A percentile compares a stretch with the other conserved stretches of the same genome.
Evolutionary conservation across 2,797 vertebrate species (phyloP).

Genomic region (Leptoclinus maculatus): DNA sequence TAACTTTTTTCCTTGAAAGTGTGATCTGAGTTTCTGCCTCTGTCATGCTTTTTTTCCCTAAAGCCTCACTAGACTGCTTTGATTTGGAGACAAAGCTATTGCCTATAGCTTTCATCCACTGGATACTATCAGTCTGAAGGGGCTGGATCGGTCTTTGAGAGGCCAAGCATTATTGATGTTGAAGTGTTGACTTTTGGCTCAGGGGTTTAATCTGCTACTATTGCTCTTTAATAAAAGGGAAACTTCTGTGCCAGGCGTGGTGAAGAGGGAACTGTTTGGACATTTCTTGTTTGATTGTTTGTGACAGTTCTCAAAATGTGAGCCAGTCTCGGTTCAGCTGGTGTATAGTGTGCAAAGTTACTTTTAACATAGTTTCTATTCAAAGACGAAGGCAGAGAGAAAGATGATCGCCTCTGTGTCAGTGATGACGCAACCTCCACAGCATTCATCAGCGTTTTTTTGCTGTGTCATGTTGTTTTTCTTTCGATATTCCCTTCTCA

Average conservation of each 20-base stretch:
- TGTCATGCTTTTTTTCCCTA: constrained; percentile 16
- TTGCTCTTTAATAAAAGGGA: constrained; percentile 12
- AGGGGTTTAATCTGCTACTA: not conserved
- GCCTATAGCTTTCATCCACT: constrained; percentile 18
- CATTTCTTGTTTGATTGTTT: constrained; percentile 25
- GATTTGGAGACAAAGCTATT: constrained; percentile 19
- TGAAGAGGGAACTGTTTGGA: constrained; percentile 1
- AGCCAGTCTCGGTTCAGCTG: constrained; percentile 2
- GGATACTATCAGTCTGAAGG: constrained; percentile 3
- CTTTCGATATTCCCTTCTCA: not conserved
- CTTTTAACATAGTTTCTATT: constrained; percentile 18
- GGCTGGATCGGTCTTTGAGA: constrained; percentile 8
- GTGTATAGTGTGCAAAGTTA: not conserved
- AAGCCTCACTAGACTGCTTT: constrained; percentile 10
- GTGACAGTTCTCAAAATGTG: constrained; percentile 34
- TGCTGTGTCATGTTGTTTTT: not conserved
- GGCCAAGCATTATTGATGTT: not conserved
- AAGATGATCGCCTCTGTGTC: not conserved
- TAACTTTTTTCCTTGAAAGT: constrained; percentile 43
- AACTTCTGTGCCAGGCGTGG: constrained; percentile 11
- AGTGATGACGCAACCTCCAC: not conserved
- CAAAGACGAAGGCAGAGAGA: constrained; percentile 9
- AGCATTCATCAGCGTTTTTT: not conserved
- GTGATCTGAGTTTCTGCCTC: constrained; percentile 42
- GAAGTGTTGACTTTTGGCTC: constrained; percentile 8